phyloP scores from a whole-genome alignment of 2,113 vertebrate species.

The Nycticebus coucang region DNA sequence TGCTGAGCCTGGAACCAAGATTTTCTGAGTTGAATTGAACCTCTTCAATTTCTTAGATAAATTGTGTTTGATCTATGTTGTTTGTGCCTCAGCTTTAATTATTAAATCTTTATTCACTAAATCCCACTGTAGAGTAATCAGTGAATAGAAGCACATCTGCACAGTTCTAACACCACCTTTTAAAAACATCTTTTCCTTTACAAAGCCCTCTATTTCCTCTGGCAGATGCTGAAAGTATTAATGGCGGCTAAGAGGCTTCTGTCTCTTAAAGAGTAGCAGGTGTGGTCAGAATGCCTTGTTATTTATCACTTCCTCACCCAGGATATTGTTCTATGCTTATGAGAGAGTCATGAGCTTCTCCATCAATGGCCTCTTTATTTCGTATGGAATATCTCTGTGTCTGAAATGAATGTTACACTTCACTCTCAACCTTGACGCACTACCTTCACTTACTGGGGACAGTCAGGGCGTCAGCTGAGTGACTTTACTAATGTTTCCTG shows the following conservation, averaged over 20 bases:
- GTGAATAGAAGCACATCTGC: constrained; percentile 57
- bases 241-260: constrained; percentile 70
- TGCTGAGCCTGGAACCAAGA: neutral
- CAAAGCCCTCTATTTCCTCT: constrained; percentile 64
- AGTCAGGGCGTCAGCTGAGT: neutral
- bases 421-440: constrained; percentile 30
- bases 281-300: constrained; percentile 67
- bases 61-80: neutral
- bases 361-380: constrained; percentile 63
- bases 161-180: constrained; percentile 36
- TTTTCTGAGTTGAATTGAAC: neutral
- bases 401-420: constrained; percentile 33
- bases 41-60: neutral
- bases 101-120: constrained; percentile 20
- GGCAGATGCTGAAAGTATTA: constrained; percentile 59
- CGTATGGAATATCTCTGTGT: neutral
- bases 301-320: constrained; percentile 68
- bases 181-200: constrained; percentile 56
- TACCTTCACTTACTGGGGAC: constrained; percentile 21
- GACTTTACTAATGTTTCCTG: constrained; percentile 23
- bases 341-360: neutral
- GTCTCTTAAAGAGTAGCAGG: constrained; percentile 66
- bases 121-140: constrained; percentile 25
- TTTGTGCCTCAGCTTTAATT: constrained; percentile 29
- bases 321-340: constrained; percentile 52